Percentiles rank a stretch among this genome's conserved stretches.
Evolutionary conservation across 2,888 invertebrate genomes (phyloP).

Genomic region (Drosophila affinis): DNA sequence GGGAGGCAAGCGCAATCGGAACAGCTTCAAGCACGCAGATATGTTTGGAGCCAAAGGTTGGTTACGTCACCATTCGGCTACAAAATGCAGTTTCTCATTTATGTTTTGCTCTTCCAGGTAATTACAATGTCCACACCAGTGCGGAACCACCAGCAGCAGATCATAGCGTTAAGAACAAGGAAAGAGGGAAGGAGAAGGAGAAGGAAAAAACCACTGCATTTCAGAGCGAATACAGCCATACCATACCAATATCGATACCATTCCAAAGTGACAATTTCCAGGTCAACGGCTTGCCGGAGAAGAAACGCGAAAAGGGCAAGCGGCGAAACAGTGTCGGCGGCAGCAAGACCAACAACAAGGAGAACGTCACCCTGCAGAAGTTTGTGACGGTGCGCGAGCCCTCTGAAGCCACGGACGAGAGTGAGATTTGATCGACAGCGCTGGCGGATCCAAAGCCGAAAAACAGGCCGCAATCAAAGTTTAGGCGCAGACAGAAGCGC

Average conservation of each 20-base stretch:
- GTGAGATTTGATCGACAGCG: slow-evolving; percentile 77
- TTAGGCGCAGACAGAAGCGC: slow-evolving; percentile 55
- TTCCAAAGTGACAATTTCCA: slow-evolving; percentile 78
- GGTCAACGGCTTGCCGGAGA: slow-evolving; percentile 57
- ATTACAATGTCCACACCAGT: slow-evolving; percentile 49
- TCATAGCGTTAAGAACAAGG: slow-evolving; percentile 4
- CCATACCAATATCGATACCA: slow-evolving; percentile 59
- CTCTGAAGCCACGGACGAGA: slow-evolving; percentile 79
- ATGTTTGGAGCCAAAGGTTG: slow-evolving; percentile 76
- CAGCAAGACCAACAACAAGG: slow-evolving; percentile 55
- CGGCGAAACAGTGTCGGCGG: slow-evolving; percentile 28
- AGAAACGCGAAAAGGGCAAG: slow-evolving; percentile 55
- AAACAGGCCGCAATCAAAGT: slow-evolving; percentile 64
- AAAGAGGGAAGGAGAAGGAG: slow-evolving; percentile 23
- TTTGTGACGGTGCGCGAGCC: slow-evolving; percentile 68
- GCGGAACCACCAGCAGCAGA: slow-evolving; percentile 7
- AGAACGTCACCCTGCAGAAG: slow-evolving; percentile 73
- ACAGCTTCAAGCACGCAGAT: slow-evolving; percentile 65
- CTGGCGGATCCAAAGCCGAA: slow-evolving; percentile 40
- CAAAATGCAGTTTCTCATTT: not conserved
- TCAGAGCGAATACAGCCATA: slow-evolving; percentile 59
- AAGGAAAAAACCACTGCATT: slow-evolving; percentile 54
- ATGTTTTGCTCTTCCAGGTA: slow-evolving; percentile 32
- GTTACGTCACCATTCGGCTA: not conserved
- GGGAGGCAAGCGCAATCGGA: slow-evolving; percentile 56